These are phyloP conservation scores for Creontiades dilutus DNA, from an alignment of 2,888 invertebrate genomes.

Conservation along the genomic window DNA sequence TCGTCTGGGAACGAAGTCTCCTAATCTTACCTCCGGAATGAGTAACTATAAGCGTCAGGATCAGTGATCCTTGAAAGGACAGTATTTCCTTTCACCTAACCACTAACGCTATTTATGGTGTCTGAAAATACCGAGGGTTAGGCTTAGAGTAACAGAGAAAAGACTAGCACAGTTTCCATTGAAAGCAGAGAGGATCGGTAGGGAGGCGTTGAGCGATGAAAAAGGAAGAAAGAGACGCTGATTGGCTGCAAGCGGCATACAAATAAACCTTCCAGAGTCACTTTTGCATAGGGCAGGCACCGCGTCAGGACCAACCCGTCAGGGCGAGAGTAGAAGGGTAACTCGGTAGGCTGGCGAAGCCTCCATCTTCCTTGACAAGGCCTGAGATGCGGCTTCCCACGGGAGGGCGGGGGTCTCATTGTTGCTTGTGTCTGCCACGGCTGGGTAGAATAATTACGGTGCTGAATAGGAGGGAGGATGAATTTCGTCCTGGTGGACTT, in stretches of 20 bases:
- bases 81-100: background rate
- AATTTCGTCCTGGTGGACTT: constrained; percentile 42
- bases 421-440: background rate
- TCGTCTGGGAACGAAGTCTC: too few relatives aligned
- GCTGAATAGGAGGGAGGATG: background rate
- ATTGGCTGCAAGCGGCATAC: constrained; percentile 62
- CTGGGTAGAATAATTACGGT: constrained; percentile 25
- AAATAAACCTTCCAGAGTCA: constrained; percentile 31
- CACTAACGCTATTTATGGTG: background rate
- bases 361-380: constrained; percentile 29
- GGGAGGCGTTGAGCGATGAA: constrained; percentile 28
- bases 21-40: too few relatives aligned
- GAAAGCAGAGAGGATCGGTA: background rate
- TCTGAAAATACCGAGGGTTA: background rate
- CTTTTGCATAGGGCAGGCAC: constrained; percentile 31
- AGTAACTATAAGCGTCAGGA: too few relatives aligned
- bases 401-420: constrained; percentile 12
- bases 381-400: constrained; percentile 10
- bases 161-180: background rate
- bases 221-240: constrained; percentile 49
- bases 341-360: background rate
- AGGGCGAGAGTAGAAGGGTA: constrained; percentile 1
- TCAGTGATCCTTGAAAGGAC: too few relatives aligned
- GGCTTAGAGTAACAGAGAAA: background rate
- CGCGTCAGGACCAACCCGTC: background rate